Conservation (phyloP, 2,888 invertebrate species). For the Caenorhabditis afra region DNA sequence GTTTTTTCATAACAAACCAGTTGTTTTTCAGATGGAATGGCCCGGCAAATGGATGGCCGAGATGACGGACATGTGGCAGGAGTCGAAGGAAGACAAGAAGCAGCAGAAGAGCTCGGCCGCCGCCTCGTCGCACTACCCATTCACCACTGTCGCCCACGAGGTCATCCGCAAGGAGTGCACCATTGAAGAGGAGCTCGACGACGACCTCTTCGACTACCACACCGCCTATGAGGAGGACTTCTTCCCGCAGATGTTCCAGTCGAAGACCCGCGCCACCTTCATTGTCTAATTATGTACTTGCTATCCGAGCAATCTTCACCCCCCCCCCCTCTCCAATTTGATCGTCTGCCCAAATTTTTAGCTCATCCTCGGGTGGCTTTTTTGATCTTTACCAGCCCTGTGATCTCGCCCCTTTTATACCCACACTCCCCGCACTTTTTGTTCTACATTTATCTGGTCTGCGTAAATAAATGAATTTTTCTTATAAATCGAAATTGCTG, state of each 20-base stretch:
- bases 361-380: too few species aligned
- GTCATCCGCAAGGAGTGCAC: constrained; percentile 20
- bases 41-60: constrained; percentile 14
- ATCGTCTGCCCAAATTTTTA: too few species aligned
- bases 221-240: constrained; percentile 18
- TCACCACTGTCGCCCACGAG: background rate
- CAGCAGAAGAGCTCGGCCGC: background rate
- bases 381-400: too few species aligned
- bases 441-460: too few species aligned
- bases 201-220: constrained; percentile 17
- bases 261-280: background rate
- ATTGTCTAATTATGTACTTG: too few species aligned
- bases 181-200: constrained; percentile 8
- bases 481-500: too few species aligned
- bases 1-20: background rate
- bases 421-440: too few species aligned
- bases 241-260: background rate
- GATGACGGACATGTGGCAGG: constrained; percentile 4
- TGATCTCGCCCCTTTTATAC: too few species aligned
- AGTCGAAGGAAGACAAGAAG: constrained; percentile 2
- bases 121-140: background rate
- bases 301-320: too few species aligned
- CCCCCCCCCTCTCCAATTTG: too few species aligned
- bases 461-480: too few species aligned
- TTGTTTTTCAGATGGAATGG: constrained; percentile 11